Percentiles rank a stretch among this genome's conserved stretches.
Conservation (phyloP, 1,140 invertebrate species). For the Lepidurus packardi region DNA sequence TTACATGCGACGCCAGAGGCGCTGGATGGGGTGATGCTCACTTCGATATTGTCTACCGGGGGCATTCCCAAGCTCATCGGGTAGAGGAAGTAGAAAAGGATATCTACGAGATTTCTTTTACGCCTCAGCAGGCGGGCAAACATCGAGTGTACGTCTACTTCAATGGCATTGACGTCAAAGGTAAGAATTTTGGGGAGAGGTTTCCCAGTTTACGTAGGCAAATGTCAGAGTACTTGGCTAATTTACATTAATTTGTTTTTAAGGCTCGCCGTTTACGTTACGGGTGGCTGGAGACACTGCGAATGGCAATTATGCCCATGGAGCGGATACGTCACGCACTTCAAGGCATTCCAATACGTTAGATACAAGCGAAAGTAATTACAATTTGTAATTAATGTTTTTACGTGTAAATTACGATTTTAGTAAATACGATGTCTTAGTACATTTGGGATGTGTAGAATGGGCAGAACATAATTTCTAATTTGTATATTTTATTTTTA, state of each 20-base stretch:
- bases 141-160: conserved; percentile 91
- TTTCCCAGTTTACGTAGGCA: not conserved
- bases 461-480: no score
- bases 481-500: no score
- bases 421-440: no score
- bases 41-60: conserved; percentile 72
- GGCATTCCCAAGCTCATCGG: conserved; percentile 67
- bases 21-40: conserved; percentile 82
- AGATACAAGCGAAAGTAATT: not conserved
- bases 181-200: conserved; percentile 45
- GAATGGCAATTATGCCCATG: conserved; percentile 33
- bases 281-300: conserved; percentile 43
- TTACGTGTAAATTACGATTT: no score
- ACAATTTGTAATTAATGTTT: not conserved
- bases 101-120: conserved; percentile 80
- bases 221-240: no score
- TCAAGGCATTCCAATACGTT: not conserved
- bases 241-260: conserved; percentile 34
- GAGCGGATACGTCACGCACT: not conserved
- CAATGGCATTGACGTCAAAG: conserved; percentile 92
- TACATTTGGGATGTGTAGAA: no score
- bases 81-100: conserved; percentile 74
- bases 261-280: conserved; percentile 55
- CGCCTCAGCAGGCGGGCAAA: conserved; percentile 80
- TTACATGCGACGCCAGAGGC: conserved; percentile 72